These are phyloP conservation scores for Nyctibius grandis DNA, from an alignment of 2,797 vertebrate species.

Conservation along the genomic window DNA sequence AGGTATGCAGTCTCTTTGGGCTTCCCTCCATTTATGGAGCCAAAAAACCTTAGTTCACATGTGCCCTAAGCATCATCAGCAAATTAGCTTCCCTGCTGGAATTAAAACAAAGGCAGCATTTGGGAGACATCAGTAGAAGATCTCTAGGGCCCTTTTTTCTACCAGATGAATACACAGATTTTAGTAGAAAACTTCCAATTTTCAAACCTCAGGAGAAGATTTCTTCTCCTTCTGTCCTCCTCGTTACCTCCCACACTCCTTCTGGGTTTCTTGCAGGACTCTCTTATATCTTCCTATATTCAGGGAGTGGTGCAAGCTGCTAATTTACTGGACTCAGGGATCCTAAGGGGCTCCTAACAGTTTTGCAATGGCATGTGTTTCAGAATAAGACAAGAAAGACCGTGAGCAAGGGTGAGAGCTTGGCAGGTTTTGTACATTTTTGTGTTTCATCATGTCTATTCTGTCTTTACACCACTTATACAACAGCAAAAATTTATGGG, in stretches of 20 bases:
- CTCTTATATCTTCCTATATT: not conserved
- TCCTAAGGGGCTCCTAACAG: not conserved
- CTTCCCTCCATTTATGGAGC: not conserved
- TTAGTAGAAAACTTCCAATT: slow-evolving; percentile 1
- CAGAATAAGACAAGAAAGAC: not conserved
- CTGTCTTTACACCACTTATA: not conserved
- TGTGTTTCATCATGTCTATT: not conserved
- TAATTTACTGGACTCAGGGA: not conserved
- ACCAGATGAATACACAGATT: not conserved
- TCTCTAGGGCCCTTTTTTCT: not conserved
- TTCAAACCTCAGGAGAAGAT: not conserved
- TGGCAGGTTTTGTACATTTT: not conserved
- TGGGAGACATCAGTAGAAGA: not conserved
- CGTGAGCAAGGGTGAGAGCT: not conserved
- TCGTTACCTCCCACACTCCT: not conserved
- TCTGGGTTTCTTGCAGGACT: not conserved
- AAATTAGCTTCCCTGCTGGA: slow-evolving; percentile 7
- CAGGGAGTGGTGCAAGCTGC: not conserved
- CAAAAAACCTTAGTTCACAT: not conserved
- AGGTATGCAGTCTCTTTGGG: not conserved
- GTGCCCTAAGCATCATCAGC: not conserved
- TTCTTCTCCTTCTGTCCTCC: not conserved
- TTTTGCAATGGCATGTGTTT: not conserved
- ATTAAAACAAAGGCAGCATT: slow-evolving; percentile 17
- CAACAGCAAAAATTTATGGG: not conserved